Conservation (phyloP, 2,113 vertebrate species). For the Nothoprocta pentlandii region DNA sequence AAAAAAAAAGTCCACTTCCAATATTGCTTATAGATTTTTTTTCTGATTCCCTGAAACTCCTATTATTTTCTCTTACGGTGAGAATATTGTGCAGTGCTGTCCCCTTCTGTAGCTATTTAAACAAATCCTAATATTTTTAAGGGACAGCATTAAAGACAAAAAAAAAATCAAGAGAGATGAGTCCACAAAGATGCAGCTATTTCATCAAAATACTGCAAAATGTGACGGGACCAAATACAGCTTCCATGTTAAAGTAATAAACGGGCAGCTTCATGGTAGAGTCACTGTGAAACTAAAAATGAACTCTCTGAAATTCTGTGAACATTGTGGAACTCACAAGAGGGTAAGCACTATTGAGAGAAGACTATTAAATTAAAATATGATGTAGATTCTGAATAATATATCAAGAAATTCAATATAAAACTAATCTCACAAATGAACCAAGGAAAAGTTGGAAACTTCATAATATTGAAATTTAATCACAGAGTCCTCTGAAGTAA, state of each 20-base stretch:
- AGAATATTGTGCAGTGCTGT: not conserved
- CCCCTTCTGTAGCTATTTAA: not conserved
- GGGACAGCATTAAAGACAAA: not conserved
- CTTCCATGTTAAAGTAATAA: not conserved
- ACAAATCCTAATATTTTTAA: not conserved
- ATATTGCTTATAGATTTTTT: not conserved
- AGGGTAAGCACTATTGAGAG: not conserved
- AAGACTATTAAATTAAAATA: conserved; percentile 1
- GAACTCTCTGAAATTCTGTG: too few species aligned
- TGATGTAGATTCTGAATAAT: not conserved
- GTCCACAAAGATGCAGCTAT: not conserved
- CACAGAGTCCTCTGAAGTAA: not conserved
- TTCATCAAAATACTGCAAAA: not conserved
- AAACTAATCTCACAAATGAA: not conserved
- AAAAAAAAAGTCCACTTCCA: not conserved
- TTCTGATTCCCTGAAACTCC: not conserved
- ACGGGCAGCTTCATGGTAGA: not conserved
- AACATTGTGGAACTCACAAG: not conserved
- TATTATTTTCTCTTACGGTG: not conserved
- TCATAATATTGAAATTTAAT: not conserved
- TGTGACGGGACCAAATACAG: not conserved
- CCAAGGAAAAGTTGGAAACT: not conserved
- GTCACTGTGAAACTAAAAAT: not conserved
- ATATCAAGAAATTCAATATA: not conserved
- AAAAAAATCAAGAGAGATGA: not conserved